Conservation (phyloP, 2,888 invertebrate genomes). For the Rotaria magnacalcarata region DNA sequence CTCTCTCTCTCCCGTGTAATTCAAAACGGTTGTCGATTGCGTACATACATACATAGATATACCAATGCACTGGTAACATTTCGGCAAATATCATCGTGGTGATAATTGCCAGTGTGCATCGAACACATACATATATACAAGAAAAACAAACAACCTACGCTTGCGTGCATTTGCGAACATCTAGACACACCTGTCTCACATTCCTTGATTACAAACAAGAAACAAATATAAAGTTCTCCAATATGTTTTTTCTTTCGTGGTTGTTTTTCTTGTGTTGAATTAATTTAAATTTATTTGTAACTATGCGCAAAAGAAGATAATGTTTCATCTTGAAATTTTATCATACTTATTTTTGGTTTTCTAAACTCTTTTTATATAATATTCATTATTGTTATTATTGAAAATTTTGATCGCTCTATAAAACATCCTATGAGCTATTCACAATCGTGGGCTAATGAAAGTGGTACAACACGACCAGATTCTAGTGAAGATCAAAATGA, state of each 20-base stretch:
- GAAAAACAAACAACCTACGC: slow-evolving; percentile 29
- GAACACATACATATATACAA: slow-evolving; percentile 8
- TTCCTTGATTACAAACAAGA: not conserved
- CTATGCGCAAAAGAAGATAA: not conserved
- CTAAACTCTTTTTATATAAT: not conserved
- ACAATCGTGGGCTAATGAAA: not conserved
- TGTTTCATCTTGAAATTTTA: no score
- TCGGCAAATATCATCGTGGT: slow-evolving; percentile 30
- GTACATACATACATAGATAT: slow-evolving; percentile 4
- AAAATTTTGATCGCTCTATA: not conserved
- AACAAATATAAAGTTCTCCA: not conserved
- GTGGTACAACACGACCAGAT: not conserved
- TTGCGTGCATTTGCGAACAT: not conserved
- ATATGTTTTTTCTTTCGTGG: not conserved
- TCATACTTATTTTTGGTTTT: not conserved
- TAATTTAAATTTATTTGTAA: not conserved
- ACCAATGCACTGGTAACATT: slow-evolving; percentile 34
- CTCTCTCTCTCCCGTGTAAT: not conserved
- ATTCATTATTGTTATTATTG: no score
- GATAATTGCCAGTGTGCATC: slow-evolving; percentile 36
- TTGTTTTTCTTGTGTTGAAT: not conserved
- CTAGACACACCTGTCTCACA: slow-evolving; percentile 26
- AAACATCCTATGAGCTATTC: not conserved
- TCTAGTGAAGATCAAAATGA: not conserved
- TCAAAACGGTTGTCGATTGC: slow-evolving; percentile 34